Base-by-base conservation (phyloP, 2,113 vertebrate species). In the Oostethus manadensis region DNA sequence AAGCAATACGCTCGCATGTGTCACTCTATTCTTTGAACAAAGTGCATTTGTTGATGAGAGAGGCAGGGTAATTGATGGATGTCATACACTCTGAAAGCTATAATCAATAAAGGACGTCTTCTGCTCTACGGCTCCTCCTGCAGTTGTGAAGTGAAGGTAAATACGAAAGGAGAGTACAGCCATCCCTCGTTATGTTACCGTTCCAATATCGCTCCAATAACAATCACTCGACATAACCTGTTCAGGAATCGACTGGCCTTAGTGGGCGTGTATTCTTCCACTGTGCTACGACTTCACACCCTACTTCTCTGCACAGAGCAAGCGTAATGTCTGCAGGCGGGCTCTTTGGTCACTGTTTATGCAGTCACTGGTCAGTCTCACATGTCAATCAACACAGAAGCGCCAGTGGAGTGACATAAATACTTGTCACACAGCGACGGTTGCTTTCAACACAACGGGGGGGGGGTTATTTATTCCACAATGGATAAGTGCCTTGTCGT, bases 1-100 rank as follows among this genome's bases (percentile, higher is more conserved):
- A 79, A 58, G 80, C 76, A 86, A 86, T 87, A 80, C 79, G 80
- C 74, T 48, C 40, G 69, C 66, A 60, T 73, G 68, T 82, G 76
- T 66, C 23, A 64, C 84, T 84, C 89, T 85, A 58, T n/a, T 58
- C 23, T 50, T 23, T 55, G 84, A 88, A 84, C 76, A 76, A 84
- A 81, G 49, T 71, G 66, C 77, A 82, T 79, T 84, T 64, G 73
- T 67, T 58, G 77, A 74, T 53, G 58, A 62, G 60, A 64, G 67
- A 23, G 48, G 21, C 48, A 22, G 22, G 11, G 38, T 40, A 10
- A 50, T 5, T 17, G 29, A 35, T 53, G 51, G 20, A 23, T 23
- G 21, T 49, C 21, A 3, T 14, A 7, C 6, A 14, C 18, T 22
- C 47, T 22, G 20, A 21, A 21, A 50, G 21, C 13, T 1, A 33